A percentile compares a stretch with the other conserved stretches of the same genome.
Evolutionary conservation across 2,113 vertebrate species (phyloP).

Genomic region (Charadrius vociferus): DNA sequence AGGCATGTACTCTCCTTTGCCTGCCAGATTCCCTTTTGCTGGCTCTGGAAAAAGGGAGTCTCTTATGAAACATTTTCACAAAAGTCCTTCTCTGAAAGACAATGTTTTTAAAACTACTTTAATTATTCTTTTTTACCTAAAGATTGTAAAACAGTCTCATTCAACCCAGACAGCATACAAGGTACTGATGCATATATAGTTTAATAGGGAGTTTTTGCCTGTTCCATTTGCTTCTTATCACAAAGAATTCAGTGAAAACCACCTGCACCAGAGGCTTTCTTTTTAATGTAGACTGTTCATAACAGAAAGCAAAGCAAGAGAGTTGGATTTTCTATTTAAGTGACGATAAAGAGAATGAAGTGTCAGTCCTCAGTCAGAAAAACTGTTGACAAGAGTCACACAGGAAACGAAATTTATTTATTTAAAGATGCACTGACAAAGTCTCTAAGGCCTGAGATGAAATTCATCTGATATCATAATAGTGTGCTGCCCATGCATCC

Average conservation of each 20-base stretch:
- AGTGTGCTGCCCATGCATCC: not conserved
- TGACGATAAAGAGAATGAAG: not conserved
- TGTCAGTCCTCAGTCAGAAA: not conserved
- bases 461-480: not conserved
- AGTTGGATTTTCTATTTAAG: not conserved
- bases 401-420: not conserved
- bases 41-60: not conserved
- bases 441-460: not conserved
- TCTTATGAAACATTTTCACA: not conserved
- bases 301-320: not conserved
- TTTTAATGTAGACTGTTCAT: not conserved
- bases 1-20: not conserved
- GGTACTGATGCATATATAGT: not conserved
- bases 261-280: not conserved
- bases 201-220: not conserved
- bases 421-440: not conserved
- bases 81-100: not conserved
- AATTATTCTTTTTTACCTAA: not conserved
- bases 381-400: not conserved
- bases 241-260: not conserved
- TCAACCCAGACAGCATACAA: not conserved
- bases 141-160: not conserved
- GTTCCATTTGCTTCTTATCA: not conserved
- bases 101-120: not conserved
- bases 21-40: not conserved